Base-by-base conservation (phyloP, 2,797 vertebrate genomes). In the Pangasius mekongensis region DNA sequence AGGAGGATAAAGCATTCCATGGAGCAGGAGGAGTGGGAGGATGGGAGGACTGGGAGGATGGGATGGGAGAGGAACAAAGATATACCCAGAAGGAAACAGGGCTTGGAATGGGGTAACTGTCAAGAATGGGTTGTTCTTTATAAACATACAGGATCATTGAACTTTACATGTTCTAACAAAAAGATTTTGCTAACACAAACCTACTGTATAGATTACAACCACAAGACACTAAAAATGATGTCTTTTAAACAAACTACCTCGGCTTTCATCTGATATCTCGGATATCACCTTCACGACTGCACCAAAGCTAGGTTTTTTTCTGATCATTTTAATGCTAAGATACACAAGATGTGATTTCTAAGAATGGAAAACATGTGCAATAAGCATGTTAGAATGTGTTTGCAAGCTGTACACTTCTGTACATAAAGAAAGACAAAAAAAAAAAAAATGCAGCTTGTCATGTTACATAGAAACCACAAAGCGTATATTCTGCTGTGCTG, bases 1-100 rank as follows among this genome's bases (percentile, higher is more conserved):
- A 3, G 33, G 22, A 81, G 20, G 62, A 89, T 81, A 90, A 90
- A 89, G 90, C 88, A 89, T 92, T 91, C 84, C 87, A 90, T 20
- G 71, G 5, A 73, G 47, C 58, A 39, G 81, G 39, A 43, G 39
- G 39, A 43, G 27, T 71, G 78, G 22, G 82, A 83, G 52, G 84
- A 36, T 69, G 77, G 11, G 84, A 83, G 52, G 20, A 86, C 62
- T 33, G 22, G 67, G 83, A 83, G 22, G 82, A 80, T 47, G 36
- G 43, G 5, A 47, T 76, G 49, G 52, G 33, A 56, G 9, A 36
- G 18, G 54, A 58, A 56, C 30, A 58, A 56, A 36, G 52, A 36
- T 58, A 36, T 80, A 58, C 24, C 77, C 77, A 80, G 52, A 54
- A 56, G 30, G 8, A 24, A 81, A 76, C 27, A 54, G 22, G 22